phyloP scores from a whole-genome alignment of 2,888 invertebrate species.

The Drosophila basisetae region DNA sequence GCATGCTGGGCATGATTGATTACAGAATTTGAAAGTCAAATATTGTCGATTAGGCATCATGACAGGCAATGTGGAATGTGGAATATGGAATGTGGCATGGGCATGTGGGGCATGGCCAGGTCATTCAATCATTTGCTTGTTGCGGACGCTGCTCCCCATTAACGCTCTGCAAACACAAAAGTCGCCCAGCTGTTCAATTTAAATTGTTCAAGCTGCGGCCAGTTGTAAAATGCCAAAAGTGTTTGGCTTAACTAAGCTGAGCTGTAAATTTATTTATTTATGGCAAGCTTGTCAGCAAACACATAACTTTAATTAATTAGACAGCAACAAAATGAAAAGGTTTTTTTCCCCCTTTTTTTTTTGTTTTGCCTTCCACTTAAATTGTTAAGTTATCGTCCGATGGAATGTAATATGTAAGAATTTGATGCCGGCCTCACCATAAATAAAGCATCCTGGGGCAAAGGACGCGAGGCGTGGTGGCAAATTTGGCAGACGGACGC shows the following conservation, averaged over 20 bases:
- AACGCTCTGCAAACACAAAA: constrained; percentile 4
- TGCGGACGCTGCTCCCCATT: constrained; percentile 18
- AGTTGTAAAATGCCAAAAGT: constrained; percentile 22
- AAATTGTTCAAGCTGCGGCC: constrained; percentile 39
- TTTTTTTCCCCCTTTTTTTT: background rate
- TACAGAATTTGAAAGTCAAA: constrained; percentile 72
- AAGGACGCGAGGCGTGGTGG: constrained; percentile 29
- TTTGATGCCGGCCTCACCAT: constrained; percentile 32
- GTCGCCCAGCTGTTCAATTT: constrained; percentile 34
- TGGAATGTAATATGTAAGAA: constrained; percentile 49
- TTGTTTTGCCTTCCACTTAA: constrained; percentile 37
- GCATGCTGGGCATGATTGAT: constrained; percentile 65
- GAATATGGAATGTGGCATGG: background rate
- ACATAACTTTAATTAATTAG: constrained; percentile 75
- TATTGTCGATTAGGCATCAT: constrained; percentile 66
- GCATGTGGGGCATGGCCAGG: constrained; percentile 8
- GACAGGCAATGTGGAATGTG: constrained; percentile 22
- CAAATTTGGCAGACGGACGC: constrained; percentile 10
- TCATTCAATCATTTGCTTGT: constrained; percentile 35
- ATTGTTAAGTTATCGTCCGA: constrained; percentile 57
- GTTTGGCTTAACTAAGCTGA: constrained; percentile 37
- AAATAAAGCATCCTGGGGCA: constrained; percentile 53
- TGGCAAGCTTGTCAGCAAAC: constrained; percentile 61
- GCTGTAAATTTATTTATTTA: constrained; percentile 66
- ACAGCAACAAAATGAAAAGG: constrained; percentile 53